A percentile compares a stretch with the other conserved stretches of the same genome.
Evolutionary conservation across 2,797 vertebrate species (phyloP).

Genomic region (Chaetophractus vellerosus): DNA sequence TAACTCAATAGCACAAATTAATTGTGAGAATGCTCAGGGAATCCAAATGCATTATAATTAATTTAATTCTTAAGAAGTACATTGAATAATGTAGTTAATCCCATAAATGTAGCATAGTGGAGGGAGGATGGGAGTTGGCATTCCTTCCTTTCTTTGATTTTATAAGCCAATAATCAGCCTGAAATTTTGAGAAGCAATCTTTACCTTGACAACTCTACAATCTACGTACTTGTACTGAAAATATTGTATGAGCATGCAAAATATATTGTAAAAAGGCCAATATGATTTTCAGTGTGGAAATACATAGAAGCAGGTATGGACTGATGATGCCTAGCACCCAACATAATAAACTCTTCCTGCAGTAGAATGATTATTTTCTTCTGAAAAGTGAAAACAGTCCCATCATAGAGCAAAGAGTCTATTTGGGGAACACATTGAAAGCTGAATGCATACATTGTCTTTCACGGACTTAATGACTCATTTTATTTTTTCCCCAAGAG

Average conservation of each 20-base stretch:
- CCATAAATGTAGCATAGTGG: conserved; percentile 74
- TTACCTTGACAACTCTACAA: background rate
- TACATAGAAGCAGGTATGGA: conserved; percentile 11
- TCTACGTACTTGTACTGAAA: background rate
- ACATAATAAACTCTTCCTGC: background rate
- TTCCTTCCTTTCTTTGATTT: conserved; percentile 70
- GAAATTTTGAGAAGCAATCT: conserved; percentile 37
- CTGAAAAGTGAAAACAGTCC: conserved; percentile 25
- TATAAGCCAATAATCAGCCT: conserved; percentile 64
- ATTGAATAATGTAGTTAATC: conserved; percentile 84
- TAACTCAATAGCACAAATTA: conserved; percentile 85
- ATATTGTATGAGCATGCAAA: accelerated
- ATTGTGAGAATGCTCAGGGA: conserved; percentile 84
- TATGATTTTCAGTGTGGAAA: background rate
- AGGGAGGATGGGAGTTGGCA: conserved; percentile 73
- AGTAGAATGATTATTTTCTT: conserved; percentile 57
- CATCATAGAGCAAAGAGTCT: conserved; percentile 14
- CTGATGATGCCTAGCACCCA: background rate
- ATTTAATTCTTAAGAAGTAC: conserved; percentile 87
- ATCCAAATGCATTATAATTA: conserved; percentile 84
- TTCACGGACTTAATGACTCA: conserved; percentile 85
- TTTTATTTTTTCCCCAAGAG: conserved; percentile 84
- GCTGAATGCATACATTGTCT: conserved; percentile 72
- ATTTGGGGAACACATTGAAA: conserved; percentile 70
- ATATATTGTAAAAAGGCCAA: background rate